Conservation (phyloP, 2,888 invertebrate species). For the Vandiemenella viatica region DNA sequence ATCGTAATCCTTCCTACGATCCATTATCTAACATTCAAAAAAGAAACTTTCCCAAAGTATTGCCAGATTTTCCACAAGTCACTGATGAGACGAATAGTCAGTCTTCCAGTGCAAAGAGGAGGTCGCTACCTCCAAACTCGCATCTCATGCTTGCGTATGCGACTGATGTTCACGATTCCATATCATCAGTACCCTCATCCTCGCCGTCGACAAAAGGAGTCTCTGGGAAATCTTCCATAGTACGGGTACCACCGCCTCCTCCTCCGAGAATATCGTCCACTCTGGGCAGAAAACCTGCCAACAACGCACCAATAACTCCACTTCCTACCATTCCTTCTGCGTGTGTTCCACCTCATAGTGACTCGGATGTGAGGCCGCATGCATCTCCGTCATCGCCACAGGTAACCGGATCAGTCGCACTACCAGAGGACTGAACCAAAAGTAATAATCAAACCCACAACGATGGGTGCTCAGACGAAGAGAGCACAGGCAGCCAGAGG, state of each 20-base stretch:
- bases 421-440: constrained; percentile 35
- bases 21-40: constrained; percentile 56
- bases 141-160: constrained; percentile 19
- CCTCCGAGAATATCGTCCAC: constrained; percentile 59
- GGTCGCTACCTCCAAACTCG: constrained; percentile 44
- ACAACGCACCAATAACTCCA: constrained; percentile 6
- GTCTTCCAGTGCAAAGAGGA: constrained; percentile 33
- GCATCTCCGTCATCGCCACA: background rate
- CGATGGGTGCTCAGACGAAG: constrained; percentile 21
- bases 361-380: background rate
- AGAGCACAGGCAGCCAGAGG: constrained; percentile 23
- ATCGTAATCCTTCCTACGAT: constrained; percentile 47
- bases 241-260: constrained; percentile 44
- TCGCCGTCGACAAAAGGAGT: constrained; percentile 6
- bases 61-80: constrained; percentile 47
- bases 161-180: constrained; percentile 1
- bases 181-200: constrained; percentile 10
- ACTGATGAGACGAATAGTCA: constrained; percentile 16
- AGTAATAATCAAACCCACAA: constrained; percentile 44
- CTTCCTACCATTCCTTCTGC: background rate
- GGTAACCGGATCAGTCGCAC: constrained; percentile 27
- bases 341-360: background rate
- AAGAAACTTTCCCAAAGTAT: constrained; percentile 68
- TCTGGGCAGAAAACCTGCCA: constrained; percentile 37
- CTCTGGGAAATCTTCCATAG: constrained; percentile 7